Base-by-base conservation (phyloP, 2,888 invertebrate species). In the Drosophila rubida region DNA sequence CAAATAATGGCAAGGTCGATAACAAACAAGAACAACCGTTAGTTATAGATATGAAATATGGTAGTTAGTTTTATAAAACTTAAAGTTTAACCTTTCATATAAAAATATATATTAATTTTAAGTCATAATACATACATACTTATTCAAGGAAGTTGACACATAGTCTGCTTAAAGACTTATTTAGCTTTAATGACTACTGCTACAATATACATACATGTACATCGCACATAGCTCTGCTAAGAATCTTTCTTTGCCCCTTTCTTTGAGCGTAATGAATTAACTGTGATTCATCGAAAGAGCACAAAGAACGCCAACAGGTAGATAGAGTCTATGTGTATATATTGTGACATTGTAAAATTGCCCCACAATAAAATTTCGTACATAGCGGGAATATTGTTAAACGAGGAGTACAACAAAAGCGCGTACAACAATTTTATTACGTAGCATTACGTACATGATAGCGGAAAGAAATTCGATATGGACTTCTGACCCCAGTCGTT, bases 401-500 rank as follows among this genome's bases (percentile, higher is more conserved):
- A 57, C 45, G 35, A 42, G 22, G 42, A 19, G 19, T 22, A 30
- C 14, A 46, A 55, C 45, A 58, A 53, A 35, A 49, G 8, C 14
- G n/a, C 35, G 22, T 48, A 53, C 50, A 49, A 46, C 30, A 8
- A 19, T 37, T 86, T 78, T 70, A 86, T 80, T 51, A 61, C 70
- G 62, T 67, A 60, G 65, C 46, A 63, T 72, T 80, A 69, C 76
- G 74, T 76, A 72, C 14, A 32, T 11, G 55, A 46, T 35, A 50
- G 14, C 6, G n/a, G 32, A 55, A 49, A 14, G 62, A 76, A 53
- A 57, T 78, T 50, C 68, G 79, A 81, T 83, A 84, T 66, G 82
- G 87, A 87, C 82, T 82, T 87, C 53, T 80, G 82, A 82, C 69
- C 84, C 78, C 32, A 69, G 51, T 37, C 25, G 45, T 14, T 23